Conservation (phyloP, 2,113 vertebrate species). For the Emydura subglobosa region DNA sequence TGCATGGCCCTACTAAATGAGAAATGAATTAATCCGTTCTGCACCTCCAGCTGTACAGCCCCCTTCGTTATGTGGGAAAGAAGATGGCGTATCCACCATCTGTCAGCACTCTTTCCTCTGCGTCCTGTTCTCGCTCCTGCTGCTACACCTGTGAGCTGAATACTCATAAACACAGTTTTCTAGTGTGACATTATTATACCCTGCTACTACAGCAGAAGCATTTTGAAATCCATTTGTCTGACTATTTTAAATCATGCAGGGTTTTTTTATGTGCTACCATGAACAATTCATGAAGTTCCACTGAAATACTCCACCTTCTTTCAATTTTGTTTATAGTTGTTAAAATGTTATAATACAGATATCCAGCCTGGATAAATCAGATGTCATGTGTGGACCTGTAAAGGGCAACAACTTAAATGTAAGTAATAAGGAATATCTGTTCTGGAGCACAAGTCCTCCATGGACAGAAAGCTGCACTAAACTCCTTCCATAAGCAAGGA, state of each 20-base stretch:
- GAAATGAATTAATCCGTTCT: constrained; percentile 46
- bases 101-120: constrained; percentile 45
- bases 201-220: neutral
- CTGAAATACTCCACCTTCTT: neutral
- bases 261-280: neutral
- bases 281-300: neutral
- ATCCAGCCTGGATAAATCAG: neutral
- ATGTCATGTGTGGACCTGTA: neutral
- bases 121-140: neutral
- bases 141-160: constrained; percentile 44
- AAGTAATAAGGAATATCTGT: neutral
- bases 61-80: constrained; percentile 35
- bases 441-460: neutral
- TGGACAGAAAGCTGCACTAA: neutral
- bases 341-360: constrained; percentile 10
- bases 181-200: neutral
- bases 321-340: neutral
- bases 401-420: neutral
- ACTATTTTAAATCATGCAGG: neutral
- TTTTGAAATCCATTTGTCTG: constrained; percentile 28
- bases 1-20: constrained; percentile 31
- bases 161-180: constrained; percentile 17
- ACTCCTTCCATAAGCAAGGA: neutral
- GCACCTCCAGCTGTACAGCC: constrained; percentile 14
- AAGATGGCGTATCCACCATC: constrained; percentile 23